Evolutionary conservation across 2,888 invertebrate genomes (phyloP), one percentile per base, ranked within the genome.

Genomic region (Neuroscelio doddi): DNA sequence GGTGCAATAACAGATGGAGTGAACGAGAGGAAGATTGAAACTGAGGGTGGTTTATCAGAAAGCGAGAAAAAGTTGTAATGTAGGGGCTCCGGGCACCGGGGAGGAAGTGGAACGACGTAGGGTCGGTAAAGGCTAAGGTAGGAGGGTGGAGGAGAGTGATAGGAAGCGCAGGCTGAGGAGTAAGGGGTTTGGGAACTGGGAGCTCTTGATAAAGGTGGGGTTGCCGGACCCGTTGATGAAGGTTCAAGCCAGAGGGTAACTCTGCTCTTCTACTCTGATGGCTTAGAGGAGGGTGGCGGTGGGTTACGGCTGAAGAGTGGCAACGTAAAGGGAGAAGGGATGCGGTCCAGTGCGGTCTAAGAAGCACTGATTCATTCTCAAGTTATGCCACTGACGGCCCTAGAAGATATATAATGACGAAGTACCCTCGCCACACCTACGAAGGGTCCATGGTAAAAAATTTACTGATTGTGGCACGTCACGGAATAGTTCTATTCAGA

Each of bases 211-310:
- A 80, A 80, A 80, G 79, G 78, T 82, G 80, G 81, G 80, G 82
- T 81, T 73, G 65, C 66, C 76, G 77, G 82, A 84, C 80, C 83
- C 82, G 82, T 80, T 83, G 84, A 83, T 83, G 83, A 83, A 83
- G 83, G 83, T 83, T 83, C 81, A 81, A 79, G 75, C 79, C 76
- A 79, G 80, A 80, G 83, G 82, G 81, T 82, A 80, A 79, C 81
- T 79, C 71, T 73, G 79, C 79, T 81, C 81, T 81, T 81, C 81
- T 80, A 80, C 80, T 75, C 80, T 77, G 81, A 81, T 81, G 81
- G 81, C 77, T 81, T 74, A 75, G 75, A 74, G 63, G 71, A 49
- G 63, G 68, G 57, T 41, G 59, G 63, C 64, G 68, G 67, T 53
- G 64, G 59, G 67, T 64, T 61, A 53, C 56, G 59, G 59, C 38